phyloP scores from a whole-genome alignment of 2,888 invertebrate genomes.

The Galeruca laticollis region DNA sequence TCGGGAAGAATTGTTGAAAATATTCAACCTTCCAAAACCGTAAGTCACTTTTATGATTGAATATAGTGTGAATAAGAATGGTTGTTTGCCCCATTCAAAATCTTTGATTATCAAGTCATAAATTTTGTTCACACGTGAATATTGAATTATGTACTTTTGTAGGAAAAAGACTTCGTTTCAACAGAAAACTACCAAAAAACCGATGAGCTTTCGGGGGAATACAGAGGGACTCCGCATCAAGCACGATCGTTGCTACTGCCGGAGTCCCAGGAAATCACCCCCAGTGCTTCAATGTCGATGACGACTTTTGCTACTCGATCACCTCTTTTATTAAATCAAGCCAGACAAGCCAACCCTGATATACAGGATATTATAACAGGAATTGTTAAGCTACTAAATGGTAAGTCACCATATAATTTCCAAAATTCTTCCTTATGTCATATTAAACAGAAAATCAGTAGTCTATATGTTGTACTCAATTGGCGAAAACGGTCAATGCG shows the following conservation, averaged over 20 bases:
- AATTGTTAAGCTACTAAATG: constrained; percentile 88
- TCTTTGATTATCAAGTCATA: too few relatives aligned
- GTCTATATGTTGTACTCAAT: too few relatives aligned
- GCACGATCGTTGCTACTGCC: constrained; percentile 74
- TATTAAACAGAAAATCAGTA: too few relatives aligned
- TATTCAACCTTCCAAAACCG: constrained; percentile 72
- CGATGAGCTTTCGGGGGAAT: constrained; percentile 78
- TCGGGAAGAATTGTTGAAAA: constrained; percentile 62
- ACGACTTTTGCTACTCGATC: constrained; percentile 67
- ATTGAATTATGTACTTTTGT: neutral
- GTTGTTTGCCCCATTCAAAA: too few relatives aligned
- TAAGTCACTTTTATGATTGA: constrained; percentile 47
- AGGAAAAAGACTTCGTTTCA: constrained; percentile 21
- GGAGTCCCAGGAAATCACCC: constrained; percentile 74
- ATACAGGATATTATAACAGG: constrained; percentile 93
- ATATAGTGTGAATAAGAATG: too few relatives aligned
- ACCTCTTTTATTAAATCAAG: constrained; percentile 59
- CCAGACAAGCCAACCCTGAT: constrained; percentile 77
- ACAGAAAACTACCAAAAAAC: constrained; percentile 31
- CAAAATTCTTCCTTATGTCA: neutral
- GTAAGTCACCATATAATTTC: constrained; percentile 58
- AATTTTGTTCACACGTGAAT: neutral
- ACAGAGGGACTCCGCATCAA: constrained; percentile 80
- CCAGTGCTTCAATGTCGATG: constrained; percentile 66
- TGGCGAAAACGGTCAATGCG: too few relatives aligned